These are phyloP conservation scores for Xyliphius kryptos DNA, from an alignment of 2,113 vertebrate species.

Conservation along the genomic window DNA sequence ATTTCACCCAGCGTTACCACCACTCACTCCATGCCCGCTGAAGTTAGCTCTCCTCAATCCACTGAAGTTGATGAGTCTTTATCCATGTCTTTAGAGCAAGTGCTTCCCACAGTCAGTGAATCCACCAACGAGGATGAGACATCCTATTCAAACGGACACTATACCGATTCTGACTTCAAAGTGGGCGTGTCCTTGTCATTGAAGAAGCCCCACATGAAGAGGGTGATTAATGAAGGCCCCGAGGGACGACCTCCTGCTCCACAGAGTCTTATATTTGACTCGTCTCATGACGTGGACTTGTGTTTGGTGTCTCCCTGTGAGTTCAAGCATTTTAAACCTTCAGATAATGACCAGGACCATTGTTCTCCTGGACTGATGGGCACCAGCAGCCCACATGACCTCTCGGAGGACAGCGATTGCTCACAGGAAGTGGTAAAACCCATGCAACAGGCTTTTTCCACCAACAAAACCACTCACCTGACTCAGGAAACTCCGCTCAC, in stretches of 20 bases:
- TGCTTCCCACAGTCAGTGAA: constrained; percentile 65
- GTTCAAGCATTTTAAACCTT: constrained; percentile 71
- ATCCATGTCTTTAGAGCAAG: constrained; percentile 79
- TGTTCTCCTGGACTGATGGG: constrained; percentile 51
- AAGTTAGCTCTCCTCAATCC: constrained; percentile 78
- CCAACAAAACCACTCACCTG: constrained; percentile 13
- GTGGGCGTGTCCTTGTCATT: constrained; percentile 61
- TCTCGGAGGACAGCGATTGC: constrained; percentile 67
- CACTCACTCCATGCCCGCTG: constrained; percentile 74
- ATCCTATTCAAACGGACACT: constrained; percentile 39
- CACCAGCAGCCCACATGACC: constrained; percentile 61
- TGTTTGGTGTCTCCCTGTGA: constrained; percentile 80
- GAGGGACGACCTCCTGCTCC: constrained; percentile 38
- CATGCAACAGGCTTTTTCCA: constrained; percentile 10
- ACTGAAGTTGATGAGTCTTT: constrained; percentile 81
- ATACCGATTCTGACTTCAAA: constrained; percentile 55
- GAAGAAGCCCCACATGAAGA: constrained; percentile 55
- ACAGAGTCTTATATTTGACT: constrained; percentile 19
- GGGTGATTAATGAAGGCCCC: constrained; percentile 34
- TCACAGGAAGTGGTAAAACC: constrained; percentile 67
- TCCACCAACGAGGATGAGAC: constrained; percentile 48
- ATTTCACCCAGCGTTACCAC: constrained; percentile 67
- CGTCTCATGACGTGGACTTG: constrained; percentile 74
- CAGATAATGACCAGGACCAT: constrained; percentile 35
- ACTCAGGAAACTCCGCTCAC: constrained; percentile 66